Percentiles rank a stretch among this genome's conserved stretches.
phyloP scores from a whole-genome alignment of 2,797 vertebrate genomes.

The Lophius americanus region DNA sequence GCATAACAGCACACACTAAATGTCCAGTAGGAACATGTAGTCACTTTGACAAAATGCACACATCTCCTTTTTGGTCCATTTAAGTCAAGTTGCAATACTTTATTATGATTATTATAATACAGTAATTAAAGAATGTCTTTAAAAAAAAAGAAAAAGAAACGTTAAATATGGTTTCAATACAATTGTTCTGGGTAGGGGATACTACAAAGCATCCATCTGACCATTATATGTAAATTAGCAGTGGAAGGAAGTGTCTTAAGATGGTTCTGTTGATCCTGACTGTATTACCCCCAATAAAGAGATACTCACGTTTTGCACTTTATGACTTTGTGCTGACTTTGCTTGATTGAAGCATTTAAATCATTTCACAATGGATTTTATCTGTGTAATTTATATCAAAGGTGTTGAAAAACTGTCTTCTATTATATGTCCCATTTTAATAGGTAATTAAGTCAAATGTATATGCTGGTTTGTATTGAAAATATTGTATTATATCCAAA shows the following conservation, averaged over 20 bases:
- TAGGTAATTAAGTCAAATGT: neutral
- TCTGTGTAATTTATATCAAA: neutral
- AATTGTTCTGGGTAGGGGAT: neutral
- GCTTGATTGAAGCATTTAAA: constrained; percentile 8
- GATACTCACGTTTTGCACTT: constrained; percentile 57
- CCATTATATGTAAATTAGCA: neutral
- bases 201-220: neutral
- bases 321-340: constrained; percentile 20
- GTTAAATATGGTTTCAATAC: neutral
- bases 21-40: neutral
- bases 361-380: neutral
- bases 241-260: neutral
- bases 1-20: neutral
- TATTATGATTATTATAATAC: neutral
- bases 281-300: constrained; percentile 53
- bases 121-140: neutral
- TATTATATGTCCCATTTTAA: neutral
- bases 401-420: neutral
- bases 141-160: neutral
- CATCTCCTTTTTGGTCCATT: neutral
- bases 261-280: constrained; percentile 8
- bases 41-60: neutral
- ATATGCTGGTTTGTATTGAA: neutral
- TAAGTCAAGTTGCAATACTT: neutral
- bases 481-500: no score